These are phyloP conservation scores for Leptodactylus fallax DNA, from an alignment of 2,797 vertebrate genomes.

Conservation along the genomic window DNA sequence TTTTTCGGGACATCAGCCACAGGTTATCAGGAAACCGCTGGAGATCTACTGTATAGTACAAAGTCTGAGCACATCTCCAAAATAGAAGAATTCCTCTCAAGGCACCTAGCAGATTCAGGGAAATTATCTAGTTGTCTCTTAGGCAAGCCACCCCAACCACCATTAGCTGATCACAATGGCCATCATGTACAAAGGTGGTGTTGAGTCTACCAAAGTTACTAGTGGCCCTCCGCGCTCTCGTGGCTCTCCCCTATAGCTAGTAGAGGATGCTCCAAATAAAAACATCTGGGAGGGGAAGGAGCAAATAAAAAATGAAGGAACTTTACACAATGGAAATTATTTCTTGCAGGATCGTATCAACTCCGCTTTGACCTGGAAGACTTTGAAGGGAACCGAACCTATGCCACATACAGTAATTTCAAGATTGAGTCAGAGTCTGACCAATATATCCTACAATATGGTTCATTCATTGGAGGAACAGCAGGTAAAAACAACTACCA, in stretches of 20 bases:
- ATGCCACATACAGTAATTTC: constrained; percentile 58
- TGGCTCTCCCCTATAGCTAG: too few relatives aligned
- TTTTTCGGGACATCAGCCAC: background rate
- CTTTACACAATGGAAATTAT: background rate
- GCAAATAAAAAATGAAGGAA: background rate
- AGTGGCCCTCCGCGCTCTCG: too few relatives aligned
- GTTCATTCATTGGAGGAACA: constrained; percentile 46
- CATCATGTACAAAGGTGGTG: background rate
- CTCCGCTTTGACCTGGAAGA: constrained; percentile 63
- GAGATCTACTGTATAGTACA: background rate
- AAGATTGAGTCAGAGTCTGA: constrained; percentile 48
- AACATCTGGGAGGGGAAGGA: background rate
- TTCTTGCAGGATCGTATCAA: constrained; percentile 55
- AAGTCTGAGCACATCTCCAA: background rate
- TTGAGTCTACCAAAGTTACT: too few relatives aligned
- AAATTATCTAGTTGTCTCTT: background rate
- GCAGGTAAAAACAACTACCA: constrained; percentile 53
- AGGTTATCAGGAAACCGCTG: background rate
- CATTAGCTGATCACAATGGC: background rate
- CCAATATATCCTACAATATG: constrained; percentile 57
- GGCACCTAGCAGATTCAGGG: background rate
- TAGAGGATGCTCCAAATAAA: background rate
- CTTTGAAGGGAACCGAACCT: constrained; percentile 57
- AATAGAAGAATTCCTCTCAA: background rate
- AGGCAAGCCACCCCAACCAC: background rate